These are phyloP conservation scores for Dendrolimus kikuchii DNA, from an alignment of 1,140 invertebrate species.

Conservation along the genomic window DNA sequence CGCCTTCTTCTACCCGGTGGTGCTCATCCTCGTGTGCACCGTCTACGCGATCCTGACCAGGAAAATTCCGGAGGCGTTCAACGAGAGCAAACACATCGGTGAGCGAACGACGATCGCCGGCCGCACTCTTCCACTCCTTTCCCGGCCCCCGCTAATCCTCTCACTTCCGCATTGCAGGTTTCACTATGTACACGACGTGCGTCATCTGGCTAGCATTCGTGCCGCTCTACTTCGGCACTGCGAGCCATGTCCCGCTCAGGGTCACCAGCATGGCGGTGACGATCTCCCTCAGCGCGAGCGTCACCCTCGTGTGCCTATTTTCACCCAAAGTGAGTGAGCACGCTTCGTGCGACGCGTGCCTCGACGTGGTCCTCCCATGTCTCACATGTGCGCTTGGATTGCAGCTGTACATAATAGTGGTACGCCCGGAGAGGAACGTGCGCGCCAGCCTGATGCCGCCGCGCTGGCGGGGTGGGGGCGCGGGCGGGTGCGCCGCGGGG, in stretches of 20 bases:
- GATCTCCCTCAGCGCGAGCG: conserved; percentile 91
- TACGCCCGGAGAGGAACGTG: conserved; percentile 93
- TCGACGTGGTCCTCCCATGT: neutral
- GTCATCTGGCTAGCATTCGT: conserved; percentile 94
- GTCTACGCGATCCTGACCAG: conserved; percentile 92
- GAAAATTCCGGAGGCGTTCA: conserved; percentile 96
- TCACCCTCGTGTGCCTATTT: conserved; percentile 92
- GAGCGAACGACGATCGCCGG: neutral
- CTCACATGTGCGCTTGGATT: neutral
- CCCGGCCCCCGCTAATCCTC: neutral
- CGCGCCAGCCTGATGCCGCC: conserved; percentile 91
- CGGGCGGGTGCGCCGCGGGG: conserved; percentile 21
- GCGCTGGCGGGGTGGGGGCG: conserved; percentile 69
- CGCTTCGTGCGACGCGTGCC: neutral
- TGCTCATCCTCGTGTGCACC: conserved; percentile 90
- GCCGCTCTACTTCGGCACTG: conserved; percentile 87
- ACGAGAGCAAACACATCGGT: conserved; percentile 95
- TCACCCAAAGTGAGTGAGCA: conserved; percentile 83
- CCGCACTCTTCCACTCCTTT: neutral
- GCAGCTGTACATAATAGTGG: conserved; percentile 92
- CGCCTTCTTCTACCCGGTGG: conserved; percentile 91
- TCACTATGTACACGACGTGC: conserved; percentile 97
- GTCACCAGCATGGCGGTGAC: conserved; percentile 94
- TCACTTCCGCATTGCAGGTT: conserved; percentile 73
- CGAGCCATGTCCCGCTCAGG: conserved; percentile 85